phyloP scores from a whole-genome alignment of 2,113 vertebrate species.

The Dendrocopos noguchii region DNA sequence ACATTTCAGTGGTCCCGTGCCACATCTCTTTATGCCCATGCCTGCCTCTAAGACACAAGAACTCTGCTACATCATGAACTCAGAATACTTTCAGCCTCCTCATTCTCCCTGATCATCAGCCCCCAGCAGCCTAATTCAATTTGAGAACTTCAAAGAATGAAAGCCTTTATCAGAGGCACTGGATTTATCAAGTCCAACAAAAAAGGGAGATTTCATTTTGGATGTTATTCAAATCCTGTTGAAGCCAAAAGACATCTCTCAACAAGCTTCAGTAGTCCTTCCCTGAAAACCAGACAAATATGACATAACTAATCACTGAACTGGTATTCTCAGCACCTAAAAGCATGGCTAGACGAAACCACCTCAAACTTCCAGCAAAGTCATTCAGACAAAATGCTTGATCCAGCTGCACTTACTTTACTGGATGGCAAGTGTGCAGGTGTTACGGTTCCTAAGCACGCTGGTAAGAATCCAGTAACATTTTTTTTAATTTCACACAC shows the following conservation, averaged over 20 bases:
- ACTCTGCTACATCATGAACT: not conserved
- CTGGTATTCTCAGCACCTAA: not conserved
- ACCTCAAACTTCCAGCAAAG: not conserved
- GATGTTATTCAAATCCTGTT: not conserved
- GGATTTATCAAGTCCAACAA: not conserved
- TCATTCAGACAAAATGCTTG: not conserved
- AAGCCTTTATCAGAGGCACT: not conserved
- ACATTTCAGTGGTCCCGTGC: not conserved
- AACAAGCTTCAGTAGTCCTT: not conserved
- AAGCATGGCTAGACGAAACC: not conserved
- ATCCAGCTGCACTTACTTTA: not conserved
- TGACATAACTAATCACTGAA: not conserved
- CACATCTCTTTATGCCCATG: not conserved
- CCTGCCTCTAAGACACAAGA: not conserved
- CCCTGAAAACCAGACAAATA: not conserved
- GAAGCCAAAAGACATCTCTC: constrained; percentile 19
- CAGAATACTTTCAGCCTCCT: not conserved
- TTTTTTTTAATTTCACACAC: not conserved
- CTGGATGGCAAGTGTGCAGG: not conserved
- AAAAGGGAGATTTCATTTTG: constrained; percentile 5
- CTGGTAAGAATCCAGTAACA: not conserved
- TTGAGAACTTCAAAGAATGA: constrained; percentile 10
- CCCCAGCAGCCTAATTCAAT: constrained; percentile 16
- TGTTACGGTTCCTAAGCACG: not conserved
- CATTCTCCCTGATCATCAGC: not conserved